Percentiles rank a stretch among this genome's conserved stretches.
Evolutionary conservation across 2,113 vertebrate species (phyloP).

Genomic region (Furnarius figulus): DNA sequence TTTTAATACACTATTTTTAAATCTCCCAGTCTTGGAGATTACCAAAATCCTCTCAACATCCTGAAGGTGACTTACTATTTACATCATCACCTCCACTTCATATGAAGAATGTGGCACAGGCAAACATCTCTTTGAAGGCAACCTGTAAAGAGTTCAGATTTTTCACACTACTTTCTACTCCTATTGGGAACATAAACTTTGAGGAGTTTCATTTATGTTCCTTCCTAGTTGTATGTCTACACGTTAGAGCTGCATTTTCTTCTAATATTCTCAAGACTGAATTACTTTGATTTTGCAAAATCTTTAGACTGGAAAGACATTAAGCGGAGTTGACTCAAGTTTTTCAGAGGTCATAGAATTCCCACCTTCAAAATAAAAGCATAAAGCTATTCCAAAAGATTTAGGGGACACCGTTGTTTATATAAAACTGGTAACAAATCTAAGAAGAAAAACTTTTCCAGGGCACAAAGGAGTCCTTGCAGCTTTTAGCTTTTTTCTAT

Average conservation of each 20-base stretch:
- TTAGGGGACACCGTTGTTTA: background rate
- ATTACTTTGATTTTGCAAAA: background rate
- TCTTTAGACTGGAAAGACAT: background rate
- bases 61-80: background rate
- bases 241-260: background rate
- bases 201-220: background rate
- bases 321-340: background rate
- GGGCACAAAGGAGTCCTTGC: background rate
- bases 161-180: background rate
- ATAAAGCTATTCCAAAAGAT: background rate
- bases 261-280: background rate
- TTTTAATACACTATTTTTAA: background rate
- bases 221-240: rapidly evolving
- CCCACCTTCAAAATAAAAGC: background rate
- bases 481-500: background rate
- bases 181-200: background rate
- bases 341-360: background rate
- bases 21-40: background rate
- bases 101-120: background rate
- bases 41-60: background rate
- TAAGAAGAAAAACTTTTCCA: background rate
- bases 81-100: background rate
- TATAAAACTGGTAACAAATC: background rate
- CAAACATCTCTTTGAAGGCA: background rate
- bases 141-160: background rate